Evolutionary conservation across 2,113 vertebrate genomes (phyloP), one percentile per base, ranked within the genome.

Genomic region (Vanacampus margaritifer): DNA sequence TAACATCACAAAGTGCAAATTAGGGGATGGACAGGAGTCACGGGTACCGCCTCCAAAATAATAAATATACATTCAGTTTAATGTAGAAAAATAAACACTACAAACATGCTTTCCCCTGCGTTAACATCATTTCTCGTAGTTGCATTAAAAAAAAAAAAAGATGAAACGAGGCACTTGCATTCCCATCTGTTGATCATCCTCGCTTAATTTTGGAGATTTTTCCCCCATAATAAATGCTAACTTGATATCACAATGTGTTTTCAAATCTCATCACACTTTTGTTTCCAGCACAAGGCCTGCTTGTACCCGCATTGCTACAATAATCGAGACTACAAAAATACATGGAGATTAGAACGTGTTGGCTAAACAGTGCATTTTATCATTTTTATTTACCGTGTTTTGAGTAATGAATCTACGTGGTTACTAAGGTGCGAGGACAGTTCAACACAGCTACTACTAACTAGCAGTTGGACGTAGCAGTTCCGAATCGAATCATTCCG

Each of bases 51-150:
- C 6, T 64, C 72, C 72, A 26, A 71, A 71, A 84, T 82, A 85
- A 80, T 87, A 85, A 87, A 87, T 86, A 84, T 86, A 90, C 89
- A 90, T 90, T 91, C 89, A 86, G 68, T 72, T 89, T 65, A 66
- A 78, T 79, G 74, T 86, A 89, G 73, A 90, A 90, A 90, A 89
- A 89, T 76, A 81, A 85, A 13, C 46, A 68, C 64, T 61, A 57
- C 82, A 81, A 83, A 80, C 75, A 35, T 0, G 19, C 62, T 2
- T n/a, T 68, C 50, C 54, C 46, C 41, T 50, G 5, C 23, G 0
- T 59, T 41, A 41, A 41, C 7, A 39, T 45, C 28, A 71, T 24
- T 3, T 65, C 35, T 76, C 35, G 1, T 37, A 64, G 35, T 19
- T 75, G 39, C n/a, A 66, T 65, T 54, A 66, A 65, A 71, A 69